These are phyloP conservation scores for Drosophila persimilis DNA, from an alignment of 1,140 invertebrate species.

Conservation along the genomic window DNA sequence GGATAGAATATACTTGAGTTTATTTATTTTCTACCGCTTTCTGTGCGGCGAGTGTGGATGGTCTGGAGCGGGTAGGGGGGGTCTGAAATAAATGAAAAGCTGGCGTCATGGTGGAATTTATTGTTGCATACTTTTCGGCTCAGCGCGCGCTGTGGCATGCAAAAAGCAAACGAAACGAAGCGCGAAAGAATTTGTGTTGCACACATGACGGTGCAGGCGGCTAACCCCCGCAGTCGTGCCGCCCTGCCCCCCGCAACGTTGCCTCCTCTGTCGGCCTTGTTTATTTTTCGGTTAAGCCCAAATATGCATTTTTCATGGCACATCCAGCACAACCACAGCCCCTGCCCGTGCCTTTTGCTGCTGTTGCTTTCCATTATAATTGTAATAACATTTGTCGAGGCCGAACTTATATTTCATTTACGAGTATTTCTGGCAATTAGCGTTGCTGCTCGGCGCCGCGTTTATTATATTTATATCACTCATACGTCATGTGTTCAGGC, in stretches of 20 bases:
- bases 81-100: constrained; percentile 63
- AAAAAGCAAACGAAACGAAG: constrained; percentile 9
- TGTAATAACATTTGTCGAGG: constrained; percentile 73
- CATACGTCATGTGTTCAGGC: constrained; percentile 52
- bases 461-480: constrained; percentile 50
- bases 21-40: constrained; percentile 16
- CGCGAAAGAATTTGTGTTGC: constrained; percentile 40
- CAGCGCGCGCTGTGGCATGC: constrained; percentile 62
- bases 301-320: constrained; percentile 79
- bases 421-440: constrained; percentile 65
- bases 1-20: constrained; percentile 58
- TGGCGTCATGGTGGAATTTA: constrained; percentile 61
- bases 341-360: no score
- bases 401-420: constrained; percentile 75
- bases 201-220: constrained; percentile 44
- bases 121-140: constrained; percentile 79
- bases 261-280: constrained; percentile 42
- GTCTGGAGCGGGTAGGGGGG: background rate
- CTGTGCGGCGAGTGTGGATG: background rate
- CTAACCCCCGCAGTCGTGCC: background rate
- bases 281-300: constrained; percentile 78
- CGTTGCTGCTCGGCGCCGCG: constrained; percentile 21
- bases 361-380: constrained; percentile 57
- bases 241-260: no score
- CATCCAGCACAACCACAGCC: background rate